Evolutionary conservation across 2,113 vertebrate species (phyloP), one percentile per base, ranked within the genome.

Genomic region (Campylomormyrus tamandua): DNA sequence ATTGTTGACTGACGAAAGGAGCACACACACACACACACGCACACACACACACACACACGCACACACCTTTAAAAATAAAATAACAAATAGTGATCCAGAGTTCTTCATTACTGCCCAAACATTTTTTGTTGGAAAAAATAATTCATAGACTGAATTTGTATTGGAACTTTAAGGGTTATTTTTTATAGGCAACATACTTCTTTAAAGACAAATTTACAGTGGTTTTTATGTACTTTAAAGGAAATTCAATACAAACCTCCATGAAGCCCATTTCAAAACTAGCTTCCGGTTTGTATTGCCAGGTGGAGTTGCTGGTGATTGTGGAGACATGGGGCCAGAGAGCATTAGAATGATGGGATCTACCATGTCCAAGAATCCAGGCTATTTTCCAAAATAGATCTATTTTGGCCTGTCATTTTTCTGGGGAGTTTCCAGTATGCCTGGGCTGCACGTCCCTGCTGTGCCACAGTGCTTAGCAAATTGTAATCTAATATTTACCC

Each of bases 241-340:
- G 84, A 83, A 91, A 77, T 88, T 91, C 88, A 89, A 91, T 93
- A 89, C 90, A 89, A 89, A 62, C 17, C 87, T 66, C 52, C 52
- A 27, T 53, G 15, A 53, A 88, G 35, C 53, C 21, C 35, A 15
- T 66, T 88, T 9, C 15, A 88, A 88, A 39, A 77, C 13, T 17
- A 77, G 15, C 31, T 5, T 80, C 74, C 74, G 19, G 27, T 53
- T 48, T 52, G 85, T 48, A 31, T 48, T 87, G 85, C 48, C 49
- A n/a, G 24, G 48, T 5, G 49, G 19, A 84, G 83, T 21, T 84
- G 83, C 24, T 84, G 42, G 24, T 21, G 45, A 45, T 84, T 45
- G 62, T 70, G 35, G 80, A 42, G 19, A 21, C 35, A 45, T 48
- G 45, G 83, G 45, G 45, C 8, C 62, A 45, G 42, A 84, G 45